Percentiles rank a stretch among this genome's conserved stretches.
Evolutionary conservation across 2,888 invertebrate genomes (phyloP).

Genomic region (Sympetrum striolatum): DNA sequence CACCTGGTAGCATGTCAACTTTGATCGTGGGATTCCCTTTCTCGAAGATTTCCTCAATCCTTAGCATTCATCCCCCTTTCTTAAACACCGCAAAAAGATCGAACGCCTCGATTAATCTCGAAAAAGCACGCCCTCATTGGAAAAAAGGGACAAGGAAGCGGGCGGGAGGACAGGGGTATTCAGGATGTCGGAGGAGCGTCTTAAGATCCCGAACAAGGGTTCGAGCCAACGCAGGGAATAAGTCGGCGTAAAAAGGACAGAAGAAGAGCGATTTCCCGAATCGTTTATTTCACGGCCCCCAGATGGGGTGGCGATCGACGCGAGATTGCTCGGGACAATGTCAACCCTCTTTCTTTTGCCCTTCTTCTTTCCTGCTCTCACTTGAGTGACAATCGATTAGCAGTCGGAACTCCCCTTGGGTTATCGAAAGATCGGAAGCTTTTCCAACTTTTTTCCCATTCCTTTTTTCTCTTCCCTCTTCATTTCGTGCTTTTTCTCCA

Average conservation of each 20-base stretch:
- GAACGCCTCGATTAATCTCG: constrained; percentile 35
- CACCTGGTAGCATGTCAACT: too few relatives aligned
- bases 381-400: constrained; percentile 41
- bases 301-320: constrained; percentile 2
- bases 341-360: neutral
- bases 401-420: constrained; percentile 6
- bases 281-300: constrained; percentile 17
- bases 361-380: neutral
- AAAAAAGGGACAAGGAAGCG: neutral
- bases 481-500: neutral
- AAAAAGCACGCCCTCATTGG: neutral
- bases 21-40: neutral
- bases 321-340: constrained; percentile 8
- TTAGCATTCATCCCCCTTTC: neutral
- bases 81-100: constrained; percentile 25
- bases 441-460: neutral
- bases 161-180: neutral
- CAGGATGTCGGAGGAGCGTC: neutral
- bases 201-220: neutral
- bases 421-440: constrained; percentile 39
- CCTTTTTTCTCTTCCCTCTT: neutral
- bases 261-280: constrained; percentile 9
- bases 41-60: neutral
- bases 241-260: neutral
- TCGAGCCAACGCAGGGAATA: neutral